Base-by-base conservation (phyloP, 2,888 invertebrate genomes). In the Apamea monoglypha region DNA sequence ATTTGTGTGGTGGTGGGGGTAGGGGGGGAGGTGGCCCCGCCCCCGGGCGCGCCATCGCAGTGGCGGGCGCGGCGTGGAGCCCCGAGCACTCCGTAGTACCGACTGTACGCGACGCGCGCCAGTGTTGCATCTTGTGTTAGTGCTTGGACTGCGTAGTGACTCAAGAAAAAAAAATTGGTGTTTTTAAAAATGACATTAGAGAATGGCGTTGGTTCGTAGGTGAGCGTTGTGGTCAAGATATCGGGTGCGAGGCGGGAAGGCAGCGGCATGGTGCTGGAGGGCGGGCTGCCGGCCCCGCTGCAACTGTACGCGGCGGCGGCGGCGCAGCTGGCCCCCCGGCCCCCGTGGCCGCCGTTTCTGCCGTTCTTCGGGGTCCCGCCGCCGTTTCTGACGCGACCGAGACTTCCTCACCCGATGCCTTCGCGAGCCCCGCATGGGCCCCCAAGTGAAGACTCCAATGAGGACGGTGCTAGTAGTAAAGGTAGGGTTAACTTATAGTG, bases 301-400 rank as follows among this genome's bases (percentile, higher is more conserved):
- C 98, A 98, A 92, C 95, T 98, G 90, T 98, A 98, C 94, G 98
- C 98, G 92, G 98, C 98, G 93, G 98, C 98, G 91, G 98, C 98
- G 91, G 97, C 98, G 93, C 97, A 96, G 92, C 95, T 94, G 91
- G 95, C 95, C 82, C 96, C 97, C 83, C 93, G 97, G 79, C 97
- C 97, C 82, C 96, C 97, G 80, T 98, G 97, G 96, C 97, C 97
- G 85, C 98, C 97, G 66, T 97, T 97, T 95, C 95, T 98, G 89
- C 96, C 96, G 63, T 97, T 97, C 91, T 97, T 97, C 92, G 96
- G 97, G 87, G 97, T 97, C 76, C 97, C 97, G 40, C 96, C 97
- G 91, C 97, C 97, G 88, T 96, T 96, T 95, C 96, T 97, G 89
- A 95, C 96, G 82, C 92, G 97, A 78, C 97, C 97, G 53, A 88